Base-by-base conservation (phyloP, 2,113 vertebrate species). In the Channa maculata region DNA sequence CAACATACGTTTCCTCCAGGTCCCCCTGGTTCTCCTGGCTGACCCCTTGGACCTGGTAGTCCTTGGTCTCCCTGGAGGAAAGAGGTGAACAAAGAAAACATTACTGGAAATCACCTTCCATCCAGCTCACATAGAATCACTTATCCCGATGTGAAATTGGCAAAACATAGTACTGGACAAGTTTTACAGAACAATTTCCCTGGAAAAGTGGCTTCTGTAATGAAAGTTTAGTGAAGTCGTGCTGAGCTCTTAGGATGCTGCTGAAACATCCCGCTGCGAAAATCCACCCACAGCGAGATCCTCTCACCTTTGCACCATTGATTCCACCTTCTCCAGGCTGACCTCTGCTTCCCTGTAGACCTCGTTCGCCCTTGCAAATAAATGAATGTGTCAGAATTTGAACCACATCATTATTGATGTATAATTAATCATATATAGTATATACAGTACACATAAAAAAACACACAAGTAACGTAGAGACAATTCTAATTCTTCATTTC, bases 221-320 rank as follows among this genome's bases (percentile, higher is more conserved):
- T 65, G 15, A 14, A 55, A 5, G 13, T 65, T 44, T 24, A 14
- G 39, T 12, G n/a, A 63, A 52, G 9, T 12, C 34, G 41, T 14
- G 43, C 67, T 34, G 63, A 52, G n/a, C 39, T 60, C 63, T 77
- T 39, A 13, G 1, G 51, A 75, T 65, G 57, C 49, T 66, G 68
- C 76, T 55, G 64, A 79, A 8, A 66, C 69, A 77, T 65, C 11
- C 2, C 8, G 53, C 24, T 50, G 58, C 55, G 39, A 74, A 50
- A 83, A 63, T 73, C 73, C 75, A 51, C 80, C 79, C 78, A 73
- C 76, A 37, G 11, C 8, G 1, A 1, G 15, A 65, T 10, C 51
- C 12, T 38, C 85, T 90, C 72, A 92, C 92, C 88, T 91, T 92
- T 9, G 72, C 6, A 0, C 92, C 92, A 53, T 88, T 86, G 9